Evolutionary conservation across 2,888 invertebrate genomes (phyloP).

Genomic region (Agonopterix alstromeriana): DNA sequence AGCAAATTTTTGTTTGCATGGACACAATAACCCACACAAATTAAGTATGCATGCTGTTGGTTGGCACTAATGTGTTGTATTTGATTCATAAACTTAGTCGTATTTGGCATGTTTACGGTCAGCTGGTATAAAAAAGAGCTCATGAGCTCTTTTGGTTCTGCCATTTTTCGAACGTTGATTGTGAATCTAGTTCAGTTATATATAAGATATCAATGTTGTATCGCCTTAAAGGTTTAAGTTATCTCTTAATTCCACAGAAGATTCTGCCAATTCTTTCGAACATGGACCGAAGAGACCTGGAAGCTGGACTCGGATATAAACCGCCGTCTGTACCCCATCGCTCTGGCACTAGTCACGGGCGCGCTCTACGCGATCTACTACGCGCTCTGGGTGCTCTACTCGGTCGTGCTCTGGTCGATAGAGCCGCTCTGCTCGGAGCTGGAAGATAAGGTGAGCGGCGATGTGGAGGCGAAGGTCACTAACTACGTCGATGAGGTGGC

Average conservation of each 20-base stretch:
- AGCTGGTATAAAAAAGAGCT: too few species aligned
- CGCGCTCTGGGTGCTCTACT: constrained; percentile 30
- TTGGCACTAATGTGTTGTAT: too few species aligned
- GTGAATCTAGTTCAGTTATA: too few species aligned
- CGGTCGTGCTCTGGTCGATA: constrained; percentile 44
- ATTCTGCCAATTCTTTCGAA: constrained; percentile 43
- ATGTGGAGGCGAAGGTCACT: constrained; percentile 20
- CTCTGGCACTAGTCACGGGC: constrained; percentile 33
- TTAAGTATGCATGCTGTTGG: too few species aligned
- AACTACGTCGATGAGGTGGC: constrained; percentile 26
- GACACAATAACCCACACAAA: too few species aligned
- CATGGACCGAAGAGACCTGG: constrained; percentile 51
- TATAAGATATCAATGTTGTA: too few species aligned
- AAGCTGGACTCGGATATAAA: constrained; percentile 18
- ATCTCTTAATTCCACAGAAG: constrained; percentile 28
- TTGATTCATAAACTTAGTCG: too few species aligned
- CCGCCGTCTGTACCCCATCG: constrained; percentile 28
- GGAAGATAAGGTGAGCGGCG: constrained; percentile 13
- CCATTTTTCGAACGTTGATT: too few species aligned
- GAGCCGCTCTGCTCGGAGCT: constrained; percentile 40
- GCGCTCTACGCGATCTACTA: constrained; percentile 43
- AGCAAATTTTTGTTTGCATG: too few species aligned
- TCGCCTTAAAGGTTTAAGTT: background rate
- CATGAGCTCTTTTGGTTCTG: too few species aligned
- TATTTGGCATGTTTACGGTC: too few species aligned